phyloP scores from a whole-genome alignment of 2,113 vertebrate species.

The Cebidichthys violaceus region DNA sequence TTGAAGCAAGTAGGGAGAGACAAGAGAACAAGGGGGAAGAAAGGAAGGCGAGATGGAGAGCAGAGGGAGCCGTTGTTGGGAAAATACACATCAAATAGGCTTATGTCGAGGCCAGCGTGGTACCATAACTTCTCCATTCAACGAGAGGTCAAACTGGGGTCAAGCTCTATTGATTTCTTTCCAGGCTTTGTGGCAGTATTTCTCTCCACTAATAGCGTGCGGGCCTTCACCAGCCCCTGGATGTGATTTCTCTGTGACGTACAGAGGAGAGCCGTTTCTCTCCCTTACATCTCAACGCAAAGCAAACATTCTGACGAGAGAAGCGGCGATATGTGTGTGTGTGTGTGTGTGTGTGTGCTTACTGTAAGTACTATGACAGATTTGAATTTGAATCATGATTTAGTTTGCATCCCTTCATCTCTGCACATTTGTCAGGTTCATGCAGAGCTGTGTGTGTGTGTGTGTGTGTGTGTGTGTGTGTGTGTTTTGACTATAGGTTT shows the following conservation, averaged over 20 bases:
- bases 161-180: constrained; percentile 82
- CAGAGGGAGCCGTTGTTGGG: constrained; percentile 49
- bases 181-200: constrained; percentile 76
- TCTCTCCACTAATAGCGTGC: constrained; percentile 71
- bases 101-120: constrained; percentile 76
- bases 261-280: constrained; percentile 35
- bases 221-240: constrained; percentile 51
- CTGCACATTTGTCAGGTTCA: constrained; percentile 10
- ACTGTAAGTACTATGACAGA: constrained; percentile 27
- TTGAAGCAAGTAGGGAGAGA: constrained; percentile 18
- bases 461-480: constrained; percentile 47
- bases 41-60: constrained; percentile 35
- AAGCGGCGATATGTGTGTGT: constrained; percentile 15
- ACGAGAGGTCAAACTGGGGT: constrained; percentile 78
- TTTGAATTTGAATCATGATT: constrained; percentile 34
- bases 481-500: constrained; percentile 38
- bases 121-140: constrained; percentile 79
- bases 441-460: constrained; percentile 33
- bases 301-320: background rate
- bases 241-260: constrained; percentile 48
- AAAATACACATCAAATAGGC: constrained; percentile 75
- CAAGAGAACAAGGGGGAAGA: constrained; percentile 23
- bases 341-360: constrained; percentile 1
- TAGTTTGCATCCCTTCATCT: constrained; percentile 51
- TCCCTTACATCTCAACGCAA: constrained; percentile 5